Evolutionary conservation across 2,113 vertebrate species (phyloP).

Genomic region (Austrofundulus limnaeus): DNA sequence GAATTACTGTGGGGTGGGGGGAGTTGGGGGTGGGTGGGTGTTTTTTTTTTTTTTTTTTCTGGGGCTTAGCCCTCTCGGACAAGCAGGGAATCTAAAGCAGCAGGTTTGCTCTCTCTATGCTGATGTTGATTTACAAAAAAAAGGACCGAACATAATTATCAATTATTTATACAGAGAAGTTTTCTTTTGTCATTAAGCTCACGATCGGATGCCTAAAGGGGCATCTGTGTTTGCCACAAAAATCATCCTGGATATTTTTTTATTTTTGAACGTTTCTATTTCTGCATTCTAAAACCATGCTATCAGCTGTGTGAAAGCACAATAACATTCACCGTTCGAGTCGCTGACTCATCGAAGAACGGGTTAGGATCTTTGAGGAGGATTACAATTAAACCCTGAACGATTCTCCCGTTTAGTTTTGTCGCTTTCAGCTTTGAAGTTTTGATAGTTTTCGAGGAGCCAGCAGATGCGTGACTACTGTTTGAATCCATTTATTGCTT

Average conservation of each 20-base stretch:
- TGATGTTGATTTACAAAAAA: conserved; percentile 78
- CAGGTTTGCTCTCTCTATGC: conserved; percentile 82
- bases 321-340: conserved; percentile 58
- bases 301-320: conserved; percentile 71
- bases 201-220: conserved; percentile 75
- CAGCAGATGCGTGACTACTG: conserved; percentile 76
- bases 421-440: conserved; percentile 40
- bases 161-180: conserved; percentile 78
- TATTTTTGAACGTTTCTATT: conserved; percentile 19
- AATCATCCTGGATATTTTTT: conserved; percentile 63
- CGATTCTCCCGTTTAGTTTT: conserved; percentile 42
- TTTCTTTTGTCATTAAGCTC: conserved; percentile 76
- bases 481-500: conserved; percentile 52
- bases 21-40: conserved; percentile 38
- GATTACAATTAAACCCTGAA: conserved; percentile 10
- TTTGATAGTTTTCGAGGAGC: conserved; percentile 47
- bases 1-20: conserved; percentile 58
- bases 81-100: conserved; percentile 83
- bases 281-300: conserved; percentile 50
- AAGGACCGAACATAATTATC: conserved; percentile 77
- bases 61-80: conserved; percentile 79
- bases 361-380: conserved; percentile 39
- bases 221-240: conserved; percentile 59
- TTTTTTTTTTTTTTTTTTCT: no score
- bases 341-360: conserved; percentile 44